phyloP scores from a whole-genome alignment of 2,113 vertebrate genomes.

The Lepus americanus region DNA sequence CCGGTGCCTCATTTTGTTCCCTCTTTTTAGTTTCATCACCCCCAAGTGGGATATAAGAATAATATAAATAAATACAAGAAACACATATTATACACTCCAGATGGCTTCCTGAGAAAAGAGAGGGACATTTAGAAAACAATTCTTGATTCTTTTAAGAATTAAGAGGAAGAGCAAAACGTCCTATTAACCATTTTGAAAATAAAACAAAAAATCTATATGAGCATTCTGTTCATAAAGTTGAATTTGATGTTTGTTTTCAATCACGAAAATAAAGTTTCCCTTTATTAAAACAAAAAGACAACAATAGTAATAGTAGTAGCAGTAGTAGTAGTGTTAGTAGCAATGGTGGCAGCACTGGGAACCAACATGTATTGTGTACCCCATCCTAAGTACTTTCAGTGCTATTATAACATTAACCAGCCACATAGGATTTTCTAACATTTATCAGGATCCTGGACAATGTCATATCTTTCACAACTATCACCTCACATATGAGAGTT shows the following conservation, averaged over 20 bases:
- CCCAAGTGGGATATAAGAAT: not conserved
- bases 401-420: not conserved
- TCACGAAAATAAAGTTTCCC: not conserved
- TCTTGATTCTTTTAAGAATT: not conserved
- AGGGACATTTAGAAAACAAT: not conserved
- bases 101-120: not conserved
- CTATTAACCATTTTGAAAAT: not conserved
- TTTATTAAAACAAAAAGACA: not conserved
- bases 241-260: not conserved
- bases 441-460: not conserved
- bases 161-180: not conserved
- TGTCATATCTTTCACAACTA: conserved; percentile 25
- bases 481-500: conserved; percentile 11
- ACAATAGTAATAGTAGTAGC: rapidly evolving
- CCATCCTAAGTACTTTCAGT: not conserved
- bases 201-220: not conserved
- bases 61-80: not conserved
- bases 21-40: not conserved
- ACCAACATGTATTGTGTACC: not conserved
- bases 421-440: not conserved
- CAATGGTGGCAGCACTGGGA: no score
- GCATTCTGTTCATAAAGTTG: not conserved
- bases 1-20: not conserved
- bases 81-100: not conserved
- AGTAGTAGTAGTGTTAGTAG: no score